Evolutionary conservation across 2,113 vertebrate species (phyloP).

Genomic region (Mellivora capensis): DNA sequence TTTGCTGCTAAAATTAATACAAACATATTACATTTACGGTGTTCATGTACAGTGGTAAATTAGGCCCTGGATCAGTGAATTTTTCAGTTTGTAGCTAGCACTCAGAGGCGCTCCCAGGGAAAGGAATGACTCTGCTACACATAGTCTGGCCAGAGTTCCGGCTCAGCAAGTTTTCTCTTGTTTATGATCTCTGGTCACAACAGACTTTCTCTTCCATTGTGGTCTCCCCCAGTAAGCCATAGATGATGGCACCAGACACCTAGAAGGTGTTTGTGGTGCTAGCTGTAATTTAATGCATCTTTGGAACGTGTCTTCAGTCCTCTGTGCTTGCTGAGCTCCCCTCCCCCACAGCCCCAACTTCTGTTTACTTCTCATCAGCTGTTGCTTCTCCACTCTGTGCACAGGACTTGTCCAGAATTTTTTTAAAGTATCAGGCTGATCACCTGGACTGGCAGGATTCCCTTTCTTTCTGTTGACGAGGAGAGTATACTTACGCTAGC

Average conservation of each 20-base stretch:
- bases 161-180: neutral
- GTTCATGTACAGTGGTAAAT: neutral
- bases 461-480: neutral
- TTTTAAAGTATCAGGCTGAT: neutral
- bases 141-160: neutral
- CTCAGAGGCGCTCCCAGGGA: neutral
- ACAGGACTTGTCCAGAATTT: neutral
- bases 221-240: neutral
- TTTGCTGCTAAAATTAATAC: constrained; percentile 9
- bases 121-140: neutral
- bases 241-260: neutral
- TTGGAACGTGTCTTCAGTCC: neutral
- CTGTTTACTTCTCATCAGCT: neutral
- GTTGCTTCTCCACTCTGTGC: neutral
- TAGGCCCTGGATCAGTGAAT: neutral
- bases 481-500: neutral
- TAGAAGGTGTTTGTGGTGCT: neutral
- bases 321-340: neutral
- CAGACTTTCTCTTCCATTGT: neutral
- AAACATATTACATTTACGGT: neutral
- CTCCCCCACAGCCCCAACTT: neutral
- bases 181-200: neutral
- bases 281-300: too few relatives aligned
- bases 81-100: neutral
- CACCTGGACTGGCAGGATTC: neutral